These are phyloP conservation scores for Penaeus japonicus DNA, from an alignment of 1,140 invertebrate species.

Conservation along the genomic window DNA sequence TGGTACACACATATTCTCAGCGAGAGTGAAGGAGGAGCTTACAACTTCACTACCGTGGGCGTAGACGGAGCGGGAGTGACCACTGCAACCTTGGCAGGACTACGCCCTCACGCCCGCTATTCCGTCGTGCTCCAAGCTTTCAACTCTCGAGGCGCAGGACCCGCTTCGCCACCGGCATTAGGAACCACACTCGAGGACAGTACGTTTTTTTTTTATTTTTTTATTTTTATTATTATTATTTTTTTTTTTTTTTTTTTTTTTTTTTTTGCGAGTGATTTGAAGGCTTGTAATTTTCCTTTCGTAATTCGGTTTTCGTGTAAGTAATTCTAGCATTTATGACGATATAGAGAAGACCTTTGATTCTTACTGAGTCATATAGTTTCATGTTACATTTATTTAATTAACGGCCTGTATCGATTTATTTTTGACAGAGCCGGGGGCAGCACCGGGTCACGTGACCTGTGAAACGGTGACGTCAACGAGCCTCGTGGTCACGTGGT, in stretches of 20 bases:
- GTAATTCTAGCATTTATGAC: no score
- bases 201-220: constrained; percentile 17
- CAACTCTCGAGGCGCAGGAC: constrained; percentile 70
- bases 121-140: constrained; percentile 64
- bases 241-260: no score
- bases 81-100: constrained; percentile 45
- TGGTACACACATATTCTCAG: background rate
- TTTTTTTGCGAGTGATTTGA: no score
- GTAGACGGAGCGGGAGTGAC: constrained; percentile 37
- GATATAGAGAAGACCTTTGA: background rate
- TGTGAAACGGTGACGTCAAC: constrained; percentile 64
- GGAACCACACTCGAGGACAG: constrained; percentile 80
- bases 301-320: no score
- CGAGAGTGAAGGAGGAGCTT: constrained; percentile 30
- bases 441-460: constrained; percentile 65
- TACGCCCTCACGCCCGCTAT: constrained; percentile 63
- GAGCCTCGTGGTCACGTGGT: constrained; percentile 64
- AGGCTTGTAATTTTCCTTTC: no score
- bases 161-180: constrained; percentile 75
- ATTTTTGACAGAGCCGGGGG: constrained; percentile 64
- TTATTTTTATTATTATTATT: background rate
- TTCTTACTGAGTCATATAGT: background rate
- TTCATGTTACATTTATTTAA: background rate
- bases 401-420: no score
- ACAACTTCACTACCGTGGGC: constrained; percentile 49